These are phyloP conservation scores for Oophaga sylvatica DNA, from an alignment of 2,797 vertebrate genomes.

Conservation along the genomic window DNA sequence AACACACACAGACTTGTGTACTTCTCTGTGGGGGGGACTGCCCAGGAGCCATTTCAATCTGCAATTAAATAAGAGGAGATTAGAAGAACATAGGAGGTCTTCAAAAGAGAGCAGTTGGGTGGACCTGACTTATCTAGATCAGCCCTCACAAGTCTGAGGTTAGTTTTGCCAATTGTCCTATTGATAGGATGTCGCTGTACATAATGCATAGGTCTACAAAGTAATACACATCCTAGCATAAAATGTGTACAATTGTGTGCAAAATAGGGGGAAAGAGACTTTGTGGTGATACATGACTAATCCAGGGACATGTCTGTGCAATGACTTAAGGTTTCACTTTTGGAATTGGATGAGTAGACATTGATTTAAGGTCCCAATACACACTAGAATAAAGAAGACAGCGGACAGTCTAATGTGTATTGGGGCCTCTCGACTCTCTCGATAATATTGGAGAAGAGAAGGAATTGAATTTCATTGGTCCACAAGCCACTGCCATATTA, in stretches of 20 bases:
- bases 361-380: too few relatives aligned
- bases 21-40: constrained; percentile 40
- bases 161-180: not conserved
- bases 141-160: not conserved
- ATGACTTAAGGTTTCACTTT: not conserved
- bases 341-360: not conserved
- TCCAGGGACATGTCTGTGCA: not conserved
- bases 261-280: not conserved
- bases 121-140: not conserved
- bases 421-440: too few relatives aligned
- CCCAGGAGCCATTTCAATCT: constrained; percentile 49
- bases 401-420: too few relatives aligned
- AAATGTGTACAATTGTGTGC: not conserved
- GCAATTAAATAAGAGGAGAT: constrained; percentile 38
- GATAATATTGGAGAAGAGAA: too few relatives aligned
- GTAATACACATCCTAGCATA: not conserved
- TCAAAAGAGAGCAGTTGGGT: constrained; percentile 2
- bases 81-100: constrained; percentile 48
- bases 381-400: too few relatives aligned
- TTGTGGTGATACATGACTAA: not conserved
- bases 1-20: constrained; percentile 47
- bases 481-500: too few relatives aligned
- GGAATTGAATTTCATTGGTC: too few relatives aligned
- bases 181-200: not conserved
- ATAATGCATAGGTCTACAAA: not conserved